Percentiles rank a stretch among this genome's conserved stretches.
These are phyloP conservation scores for Corythucha ciliata DNA, from an alignment of 2,888 invertebrate species.

Conservation along the genomic window DNA sequence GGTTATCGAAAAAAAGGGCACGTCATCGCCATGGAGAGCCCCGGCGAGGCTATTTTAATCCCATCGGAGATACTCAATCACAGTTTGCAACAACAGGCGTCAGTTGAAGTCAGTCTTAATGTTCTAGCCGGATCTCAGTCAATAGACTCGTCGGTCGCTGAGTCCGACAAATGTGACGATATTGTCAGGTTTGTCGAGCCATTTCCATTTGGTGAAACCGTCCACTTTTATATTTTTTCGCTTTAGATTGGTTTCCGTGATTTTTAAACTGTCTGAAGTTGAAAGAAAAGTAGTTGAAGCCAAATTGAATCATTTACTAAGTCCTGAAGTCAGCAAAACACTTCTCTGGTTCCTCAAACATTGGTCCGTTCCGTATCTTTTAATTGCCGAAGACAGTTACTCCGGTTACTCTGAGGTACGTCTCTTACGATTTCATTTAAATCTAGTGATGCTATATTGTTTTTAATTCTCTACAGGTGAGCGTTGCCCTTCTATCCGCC, in stretches of 20 bases:
- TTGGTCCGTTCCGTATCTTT: slow-evolving; percentile 55
- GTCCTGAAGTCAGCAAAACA: slow-evolving; percentile 68
- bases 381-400: slow-evolving; percentile 46
- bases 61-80: slow-evolving; percentile 56
- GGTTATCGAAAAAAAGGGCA: slow-evolving; percentile 49
- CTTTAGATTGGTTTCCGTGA: slow-evolving; percentile 53
- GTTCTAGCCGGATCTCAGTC: too few species aligned
- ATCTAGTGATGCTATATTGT: neutral
- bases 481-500: slow-evolving; percentile 50
- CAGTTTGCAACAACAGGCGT: slow-evolving; percentile 48
- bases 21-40: slow-evolving; percentile 55
- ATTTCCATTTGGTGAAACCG: neutral
- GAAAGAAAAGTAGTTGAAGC: slow-evolving; percentile 63
- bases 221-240: neutral
- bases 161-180: neutral
- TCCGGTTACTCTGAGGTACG: slow-evolving; percentile 25
- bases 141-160: too few species aligned
- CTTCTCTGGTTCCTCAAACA: slow-evolving; percentile 69
- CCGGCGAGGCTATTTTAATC: slow-evolving; percentile 57
- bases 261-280: slow-evolving; percentile 64
- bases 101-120: slow-evolving; percentile 45
- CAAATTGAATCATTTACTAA: slow-evolving; percentile 55
- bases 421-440: slow-evolving; percentile 18
- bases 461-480: slow-evolving; percentile 45
- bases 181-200: neutral